Evolutionary conservation across 2,888 invertebrate species (phyloP).

Genomic region (Oscheius sp.): DNA sequence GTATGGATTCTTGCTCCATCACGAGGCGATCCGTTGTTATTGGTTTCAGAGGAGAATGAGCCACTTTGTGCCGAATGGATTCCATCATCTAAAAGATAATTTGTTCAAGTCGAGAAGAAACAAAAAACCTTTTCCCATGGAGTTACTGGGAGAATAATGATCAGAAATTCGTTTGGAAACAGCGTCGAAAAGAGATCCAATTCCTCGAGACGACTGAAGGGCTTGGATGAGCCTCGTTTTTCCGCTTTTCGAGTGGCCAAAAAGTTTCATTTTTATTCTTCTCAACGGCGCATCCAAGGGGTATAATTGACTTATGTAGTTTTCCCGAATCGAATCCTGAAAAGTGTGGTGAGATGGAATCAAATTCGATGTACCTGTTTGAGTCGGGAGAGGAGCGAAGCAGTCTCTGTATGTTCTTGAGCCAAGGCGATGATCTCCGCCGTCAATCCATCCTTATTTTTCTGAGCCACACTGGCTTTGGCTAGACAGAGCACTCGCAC

Average conservation of each 20-base stretch:
- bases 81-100: slow-evolving; percentile 57
- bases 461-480: slow-evolving; percentile 75
- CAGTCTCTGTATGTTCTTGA: slow-evolving; percentile 79
- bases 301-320: slow-evolving; percentile 77
- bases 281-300: slow-evolving; percentile 67
- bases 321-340: slow-evolving; percentile 72
- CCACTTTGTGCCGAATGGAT: slow-evolving; percentile 60
- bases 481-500: slow-evolving; percentile 79
- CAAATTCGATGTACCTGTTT: slow-evolving; percentile 74
- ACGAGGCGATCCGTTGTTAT: slow-evolving; percentile 39
- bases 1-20: slow-evolving; percentile 9
- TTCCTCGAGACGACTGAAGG: slow-evolving; percentile 46
- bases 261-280: slow-evolving; percentile 78
- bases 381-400: slow-evolving; percentile 78
- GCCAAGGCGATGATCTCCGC: slow-evolving; percentile 83
- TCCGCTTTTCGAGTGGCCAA: slow-evolving; percentile 78
- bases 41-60: slow-evolving; percentile 56
- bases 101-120: neutral
- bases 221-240: slow-evolving; percentile 53
- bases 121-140: slow-evolving; percentile 33
- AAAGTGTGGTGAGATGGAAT: neutral
- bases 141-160: slow-evolving; percentile 51
- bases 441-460: slow-evolving; percentile 77
- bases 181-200: slow-evolving; percentile 59
- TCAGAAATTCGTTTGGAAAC: slow-evolving; percentile 67